Evolutionary conservation across 2,797 vertebrate species (phyloP), one percentile per base, ranked within the genome.

Genomic region (Simalia tracyae): DNA sequence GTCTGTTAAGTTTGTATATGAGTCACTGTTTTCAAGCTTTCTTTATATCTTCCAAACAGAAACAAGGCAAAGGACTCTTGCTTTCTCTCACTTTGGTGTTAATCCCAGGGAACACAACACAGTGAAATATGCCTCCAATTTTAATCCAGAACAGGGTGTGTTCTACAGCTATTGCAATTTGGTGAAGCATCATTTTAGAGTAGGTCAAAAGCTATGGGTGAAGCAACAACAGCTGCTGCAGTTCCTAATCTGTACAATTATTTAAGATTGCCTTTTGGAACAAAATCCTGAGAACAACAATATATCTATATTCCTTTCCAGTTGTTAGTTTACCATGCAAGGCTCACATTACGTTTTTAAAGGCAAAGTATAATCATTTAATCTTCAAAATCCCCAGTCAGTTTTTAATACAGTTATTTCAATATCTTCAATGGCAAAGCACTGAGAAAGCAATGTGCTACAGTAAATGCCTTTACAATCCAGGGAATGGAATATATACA

Each of bases 241-340:
- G 5, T 81, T 90, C 85, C 81, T 28, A 87, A 10, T 46, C 60
- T 22, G 15, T 84, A 31, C 8, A 81, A 59, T 50, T 64, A 81
- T 92, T 92, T 87, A 90, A 87, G 90, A 63, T 81, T 87, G 59
- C 14, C 66, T 84, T 87, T 57, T 19, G 9, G n/a, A 63, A 11
- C 10, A 81, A 56, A 68, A 90, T 17, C 76, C n/a, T 50, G 19
- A 68, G 64, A 86, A 59, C 19, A 15, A 61, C 6, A 72, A 2
- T 14, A 1, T 24, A 86, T 89, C 36, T 85, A 92, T 90, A 90
- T 84, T 92, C 26, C 46, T 87, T 64, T 64, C 50, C 85, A 90
- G 59, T 86, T 84, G 57, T 68, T 87, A 56, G 11, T 76, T 87
- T 63, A 31, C 54, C 66, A 64, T 66, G 26, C 87, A 63, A 31